A percentile compares a stretch with the other conserved stretches of the same genome.
Evolutionary conservation across 2,888 invertebrate genomes (phyloP).

Genomic region (Amphipyra tragopoginis): DNA sequence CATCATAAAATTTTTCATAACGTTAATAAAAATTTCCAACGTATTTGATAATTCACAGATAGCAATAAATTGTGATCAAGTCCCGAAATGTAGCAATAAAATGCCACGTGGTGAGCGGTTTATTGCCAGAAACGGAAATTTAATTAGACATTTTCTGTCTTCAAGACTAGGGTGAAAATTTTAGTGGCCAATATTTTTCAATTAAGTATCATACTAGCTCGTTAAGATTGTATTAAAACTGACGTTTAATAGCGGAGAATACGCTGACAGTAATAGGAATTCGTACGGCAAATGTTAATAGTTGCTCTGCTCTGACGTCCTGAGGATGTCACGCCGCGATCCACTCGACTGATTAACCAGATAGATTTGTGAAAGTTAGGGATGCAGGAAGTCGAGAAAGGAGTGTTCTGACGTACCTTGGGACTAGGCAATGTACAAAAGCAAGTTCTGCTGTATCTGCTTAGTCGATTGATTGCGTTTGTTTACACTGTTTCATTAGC

Average conservation of each 20-base stretch:
- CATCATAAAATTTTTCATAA: slow-evolving; percentile 51
- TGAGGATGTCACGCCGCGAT: too few species aligned
- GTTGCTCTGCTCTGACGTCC: too few species aligned
- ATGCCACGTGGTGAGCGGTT: slow-evolving; percentile 75
- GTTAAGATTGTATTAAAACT: slow-evolving; percentile 50
- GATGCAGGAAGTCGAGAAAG: too few species aligned
- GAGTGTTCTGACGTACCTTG: too few species aligned
- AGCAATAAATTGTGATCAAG: slow-evolving; percentile 76
- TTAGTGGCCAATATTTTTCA: slow-evolving; percentile 71
- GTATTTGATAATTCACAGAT: slow-evolving; percentile 69
- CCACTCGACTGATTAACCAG: too few species aligned
- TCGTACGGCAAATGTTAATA: too few species aligned
- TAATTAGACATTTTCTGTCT: slow-evolving; percentile 73
- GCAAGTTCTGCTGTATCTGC: too few species aligned
- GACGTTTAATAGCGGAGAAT: slow-evolving; percentile 30
- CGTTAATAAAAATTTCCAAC: slow-evolving; percentile 43
- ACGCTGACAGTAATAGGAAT: not conserved
- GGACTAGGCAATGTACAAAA: too few species aligned
- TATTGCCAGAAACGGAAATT: slow-evolving; percentile 74
- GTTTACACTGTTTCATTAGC: too few species aligned
- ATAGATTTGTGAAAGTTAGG: too few species aligned
- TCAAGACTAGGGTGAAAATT: slow-evolving; percentile 63
- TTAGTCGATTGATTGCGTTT: too few species aligned
- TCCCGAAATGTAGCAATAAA: slow-evolving; percentile 75
- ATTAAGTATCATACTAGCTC: slow-evolving; percentile 60